Evolutionary conservation across 1,140 invertebrate species (phyloP).

Genomic region (Drosophila kepulauana): DNA sequence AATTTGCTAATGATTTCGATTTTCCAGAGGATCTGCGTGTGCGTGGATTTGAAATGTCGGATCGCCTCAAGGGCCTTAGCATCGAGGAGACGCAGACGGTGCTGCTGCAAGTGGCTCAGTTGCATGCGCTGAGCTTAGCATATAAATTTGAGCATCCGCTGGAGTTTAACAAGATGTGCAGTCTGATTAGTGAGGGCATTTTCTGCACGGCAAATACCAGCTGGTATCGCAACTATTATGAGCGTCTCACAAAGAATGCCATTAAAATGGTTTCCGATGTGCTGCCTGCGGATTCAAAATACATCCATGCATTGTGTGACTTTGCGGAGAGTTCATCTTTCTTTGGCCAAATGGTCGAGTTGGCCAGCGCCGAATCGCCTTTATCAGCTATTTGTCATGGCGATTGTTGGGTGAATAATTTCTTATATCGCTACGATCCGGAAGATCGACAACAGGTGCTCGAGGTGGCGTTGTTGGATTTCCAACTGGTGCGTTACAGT

Average conservation of each 20-base stretch:
- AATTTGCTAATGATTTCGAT: not conserved
- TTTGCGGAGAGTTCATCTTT: constrained; percentile 89
- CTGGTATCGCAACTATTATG: constrained; percentile 90
- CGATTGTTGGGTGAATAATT: constrained; percentile 92
- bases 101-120: constrained; percentile 88
- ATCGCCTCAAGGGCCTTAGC: constrained; percentile 88
- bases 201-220: constrained; percentile 89
- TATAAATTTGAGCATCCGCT: constrained; percentile 88
- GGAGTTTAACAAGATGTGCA: constrained; percentile 87
- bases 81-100: constrained; percentile 87
- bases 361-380: constrained; percentile 87
- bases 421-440: constrained; percentile 87
- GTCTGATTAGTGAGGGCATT: constrained; percentile 87
- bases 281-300: constrained; percentile 86
- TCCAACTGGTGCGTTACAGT: constrained; percentile 89
- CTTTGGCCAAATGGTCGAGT: constrained; percentile 89
- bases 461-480: constrained; percentile 89
- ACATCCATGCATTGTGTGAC: constrained; percentile 87
- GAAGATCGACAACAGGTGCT: constrained; percentile 59
- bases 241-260: constrained; percentile 88
- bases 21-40: constrained; percentile 85
- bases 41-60: constrained; percentile 89
- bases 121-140: constrained; percentile 89
- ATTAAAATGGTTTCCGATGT: constrained; percentile 88
- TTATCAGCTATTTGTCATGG: constrained; percentile 90